phyloP scores from a whole-genome alignment of 2,113 vertebrate genomes.

The Protobothrops flavoviridis region DNA sequence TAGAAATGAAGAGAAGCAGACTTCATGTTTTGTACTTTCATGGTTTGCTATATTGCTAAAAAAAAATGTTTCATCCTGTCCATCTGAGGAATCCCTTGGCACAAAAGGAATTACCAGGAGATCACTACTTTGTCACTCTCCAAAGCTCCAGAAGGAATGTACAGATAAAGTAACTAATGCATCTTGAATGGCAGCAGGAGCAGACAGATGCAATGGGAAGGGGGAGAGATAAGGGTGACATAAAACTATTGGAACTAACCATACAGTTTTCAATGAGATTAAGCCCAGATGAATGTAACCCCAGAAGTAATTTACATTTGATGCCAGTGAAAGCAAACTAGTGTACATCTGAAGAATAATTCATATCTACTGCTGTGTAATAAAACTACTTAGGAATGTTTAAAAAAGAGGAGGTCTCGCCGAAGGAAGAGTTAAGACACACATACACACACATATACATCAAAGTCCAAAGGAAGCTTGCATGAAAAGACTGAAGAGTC shows the following conservation, averaged over 20 bases:
- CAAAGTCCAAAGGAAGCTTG: background rate
- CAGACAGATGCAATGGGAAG: background rate
- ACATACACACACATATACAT: too few species aligned
- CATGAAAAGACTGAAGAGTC: background rate
- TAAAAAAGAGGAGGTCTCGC: background rate
- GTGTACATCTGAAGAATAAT: conserved; percentile 17
- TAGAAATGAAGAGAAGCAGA: background rate
- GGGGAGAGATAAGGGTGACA: background rate
- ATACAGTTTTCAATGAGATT: background rate
- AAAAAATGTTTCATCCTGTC: background rate
- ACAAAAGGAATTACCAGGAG: background rate
- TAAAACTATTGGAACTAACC: background rate
- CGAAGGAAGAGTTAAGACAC: background rate
- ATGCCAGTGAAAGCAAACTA: background rate
- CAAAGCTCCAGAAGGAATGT: background rate
- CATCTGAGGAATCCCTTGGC: background rate
- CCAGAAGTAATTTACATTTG: conserved; percentile 5
- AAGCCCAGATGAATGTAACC: background rate
- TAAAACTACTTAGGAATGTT: background rate
- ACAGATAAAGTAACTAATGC: background rate
- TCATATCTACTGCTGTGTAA: background rate
- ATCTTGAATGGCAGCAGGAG: background rate
- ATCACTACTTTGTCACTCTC: background rate
- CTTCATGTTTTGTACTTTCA: background rate
- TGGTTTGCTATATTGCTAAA: background rate